Conservation (phyloP, 2,113 vertebrate genomes). For the Urocolius indicus region DNA sequence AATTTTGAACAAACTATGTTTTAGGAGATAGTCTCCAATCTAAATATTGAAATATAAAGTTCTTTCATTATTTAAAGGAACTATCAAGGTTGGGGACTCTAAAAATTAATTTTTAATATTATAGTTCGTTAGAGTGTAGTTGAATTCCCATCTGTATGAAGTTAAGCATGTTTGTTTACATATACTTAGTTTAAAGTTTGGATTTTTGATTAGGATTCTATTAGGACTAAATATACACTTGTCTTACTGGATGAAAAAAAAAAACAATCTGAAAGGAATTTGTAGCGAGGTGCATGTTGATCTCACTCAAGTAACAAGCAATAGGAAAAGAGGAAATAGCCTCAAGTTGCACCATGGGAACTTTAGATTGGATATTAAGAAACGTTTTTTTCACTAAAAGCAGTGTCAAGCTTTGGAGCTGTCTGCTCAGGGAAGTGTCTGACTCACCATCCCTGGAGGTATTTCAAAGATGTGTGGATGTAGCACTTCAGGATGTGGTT, state of each 20-base stretch:
- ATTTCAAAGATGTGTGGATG: fast-evolving
- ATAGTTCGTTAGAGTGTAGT: neutral
- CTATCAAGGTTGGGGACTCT: neutral
- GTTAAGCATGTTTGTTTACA: neutral
- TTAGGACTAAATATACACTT: neutral
- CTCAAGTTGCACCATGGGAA: neutral
- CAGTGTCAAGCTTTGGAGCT: neutral
- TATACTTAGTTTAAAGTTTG: neutral
- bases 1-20: neutral
- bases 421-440: neutral
- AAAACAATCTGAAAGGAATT: neutral
- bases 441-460: neutral
- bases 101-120: neutral
- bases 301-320: neutral
- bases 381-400: fast-evolving
- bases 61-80: neutral
- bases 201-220: neutral
- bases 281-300: fast-evolving
- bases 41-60: neutral
- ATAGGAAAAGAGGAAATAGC: neutral
- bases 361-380: neutral
- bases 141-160: neutral
- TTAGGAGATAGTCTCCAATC: neutral
- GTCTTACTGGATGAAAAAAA: neutral
- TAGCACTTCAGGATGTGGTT: neutral